Conservation (phyloP, 2,797 vertebrate genomes). For the Lepilemur ruficaudatus region DNA sequence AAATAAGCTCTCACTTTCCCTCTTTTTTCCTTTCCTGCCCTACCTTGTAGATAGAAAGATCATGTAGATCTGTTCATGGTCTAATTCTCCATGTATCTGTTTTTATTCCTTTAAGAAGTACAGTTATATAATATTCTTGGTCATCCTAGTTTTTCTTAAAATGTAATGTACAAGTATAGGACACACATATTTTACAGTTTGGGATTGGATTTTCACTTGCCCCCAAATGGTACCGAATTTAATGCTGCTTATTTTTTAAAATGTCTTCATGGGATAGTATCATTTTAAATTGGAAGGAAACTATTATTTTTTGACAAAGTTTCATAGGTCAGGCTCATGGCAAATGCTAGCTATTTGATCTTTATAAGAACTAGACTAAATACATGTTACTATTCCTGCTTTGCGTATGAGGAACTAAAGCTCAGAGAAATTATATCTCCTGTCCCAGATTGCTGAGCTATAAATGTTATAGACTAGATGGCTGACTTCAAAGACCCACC, state of each 20-base stretch:
- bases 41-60: neutral
- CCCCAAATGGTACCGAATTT: neutral
- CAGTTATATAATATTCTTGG: neutral
- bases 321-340: neutral
- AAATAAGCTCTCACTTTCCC: neutral
- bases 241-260: neutral
- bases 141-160: neutral
- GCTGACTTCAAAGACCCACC: neutral
- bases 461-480: neutral
- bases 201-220: neutral
- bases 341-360: neutral
- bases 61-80: neutral
- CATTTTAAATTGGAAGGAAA: neutral
- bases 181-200: neutral
- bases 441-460: neutral
- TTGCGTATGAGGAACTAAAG: neutral
- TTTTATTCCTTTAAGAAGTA: neutral
- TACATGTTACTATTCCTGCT: neutral
- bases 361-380: neutral
- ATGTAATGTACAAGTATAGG: neutral
- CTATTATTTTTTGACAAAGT: neutral
- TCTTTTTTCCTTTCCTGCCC: too few relatives aligned
- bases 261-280: neutral
- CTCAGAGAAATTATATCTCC: too few relatives aligned
- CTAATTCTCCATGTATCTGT: neutral